These are phyloP conservation scores for Papilio helenus DNA, from an alignment of 1,140 invertebrate genomes.

Conservation along the genomic window DNA sequence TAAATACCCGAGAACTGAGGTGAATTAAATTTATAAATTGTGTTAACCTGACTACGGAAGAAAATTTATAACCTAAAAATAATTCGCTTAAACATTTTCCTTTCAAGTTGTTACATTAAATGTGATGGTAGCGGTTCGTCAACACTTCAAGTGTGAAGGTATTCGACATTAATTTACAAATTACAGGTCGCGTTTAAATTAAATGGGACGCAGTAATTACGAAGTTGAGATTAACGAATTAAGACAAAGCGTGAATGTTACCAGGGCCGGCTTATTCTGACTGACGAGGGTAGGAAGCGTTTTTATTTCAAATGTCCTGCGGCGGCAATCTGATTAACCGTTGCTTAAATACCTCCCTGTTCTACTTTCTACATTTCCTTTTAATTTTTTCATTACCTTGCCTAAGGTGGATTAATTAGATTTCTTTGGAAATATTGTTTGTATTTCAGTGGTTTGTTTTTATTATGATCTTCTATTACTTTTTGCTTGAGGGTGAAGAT, in stretches of 20 bases:
- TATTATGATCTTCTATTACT: background rate
- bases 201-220: conserved; percentile 28
- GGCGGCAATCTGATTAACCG: conserved; percentile 27
- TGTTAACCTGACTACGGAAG: too few relatives aligned
- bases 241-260: conserved; percentile 26
- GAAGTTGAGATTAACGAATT: conserved; percentile 29
- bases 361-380: conserved; percentile 23
- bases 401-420: background rate
- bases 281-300: conserved; percentile 18
- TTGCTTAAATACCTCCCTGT: conserved; percentile 22
- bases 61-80: background rate
- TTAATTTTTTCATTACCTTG: conserved; percentile 3
- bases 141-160: conserved; percentile 17
- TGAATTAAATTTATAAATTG: too few relatives aligned
- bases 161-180: conserved; percentile 28
- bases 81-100: background rate
- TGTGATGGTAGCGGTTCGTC: conserved; percentile 17
- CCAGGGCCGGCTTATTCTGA: conserved; percentile 22
- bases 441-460: background rate
- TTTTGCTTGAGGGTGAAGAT: background rate
- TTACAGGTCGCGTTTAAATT: conserved; percentile 27
- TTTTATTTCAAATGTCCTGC: conserved; percentile 23
- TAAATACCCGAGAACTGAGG: too few relatives aligned
- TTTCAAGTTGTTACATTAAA: background rate
- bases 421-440: background rate